These are phyloP conservation scores for Eupeodes corollae DNA, from an alignment of 1,140 invertebrate species.

Conservation along the genomic window DNA sequence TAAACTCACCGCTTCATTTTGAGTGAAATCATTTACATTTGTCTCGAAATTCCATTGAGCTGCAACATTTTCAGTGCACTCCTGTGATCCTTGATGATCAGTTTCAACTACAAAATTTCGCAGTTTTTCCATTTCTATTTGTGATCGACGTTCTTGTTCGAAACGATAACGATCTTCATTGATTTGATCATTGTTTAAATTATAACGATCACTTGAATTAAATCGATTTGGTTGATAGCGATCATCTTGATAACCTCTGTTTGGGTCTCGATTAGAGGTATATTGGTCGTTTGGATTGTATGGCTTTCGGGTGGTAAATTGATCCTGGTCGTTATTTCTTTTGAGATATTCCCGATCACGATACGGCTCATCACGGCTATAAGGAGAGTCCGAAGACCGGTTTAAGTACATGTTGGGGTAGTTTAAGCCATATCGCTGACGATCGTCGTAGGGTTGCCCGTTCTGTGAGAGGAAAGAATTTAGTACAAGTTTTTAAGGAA, in stretches of 20 bases:
- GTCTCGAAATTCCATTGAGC: slow-evolving; percentile 83
- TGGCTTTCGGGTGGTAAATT: slow-evolving; percentile 2
- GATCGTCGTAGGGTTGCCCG: slow-evolving; percentile 31
- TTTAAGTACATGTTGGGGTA: slow-evolving; percentile 22
- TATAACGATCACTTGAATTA: slow-evolving; percentile 26
- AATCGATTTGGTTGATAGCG: slow-evolving; percentile 28
- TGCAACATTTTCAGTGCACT: slow-evolving; percentile 69
- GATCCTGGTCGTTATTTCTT: neutral
- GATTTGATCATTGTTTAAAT: slow-evolving; percentile 23
- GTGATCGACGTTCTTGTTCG: slow-evolving; percentile 31
- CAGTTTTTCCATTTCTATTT: slow-evolving; percentile 29
- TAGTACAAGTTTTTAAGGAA: neutral
- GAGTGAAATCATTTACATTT: slow-evolving; percentile 69
- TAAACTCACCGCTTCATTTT: slow-evolving; percentile 65
- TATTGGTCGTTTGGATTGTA: slow-evolving; percentile 19
- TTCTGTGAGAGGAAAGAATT: slow-evolving; percentile 13
- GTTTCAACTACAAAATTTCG: slow-evolving; percentile 50
- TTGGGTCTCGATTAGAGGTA: slow-evolving; percentile 1
- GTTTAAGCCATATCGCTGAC: slow-evolving; percentile 25
- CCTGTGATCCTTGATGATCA: slow-evolving; percentile 59
- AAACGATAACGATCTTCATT: slow-evolving; percentile 21
- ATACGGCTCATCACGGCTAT: slow-evolving; percentile 10
- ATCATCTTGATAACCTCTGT: slow-evolving; percentile 16
- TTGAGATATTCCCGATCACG: neutral
- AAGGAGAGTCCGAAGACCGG: slow-evolving; percentile 19